Base-by-base conservation (phyloP, 64 coral and sea anemone genomes). In the Actinia equina region DNA sequence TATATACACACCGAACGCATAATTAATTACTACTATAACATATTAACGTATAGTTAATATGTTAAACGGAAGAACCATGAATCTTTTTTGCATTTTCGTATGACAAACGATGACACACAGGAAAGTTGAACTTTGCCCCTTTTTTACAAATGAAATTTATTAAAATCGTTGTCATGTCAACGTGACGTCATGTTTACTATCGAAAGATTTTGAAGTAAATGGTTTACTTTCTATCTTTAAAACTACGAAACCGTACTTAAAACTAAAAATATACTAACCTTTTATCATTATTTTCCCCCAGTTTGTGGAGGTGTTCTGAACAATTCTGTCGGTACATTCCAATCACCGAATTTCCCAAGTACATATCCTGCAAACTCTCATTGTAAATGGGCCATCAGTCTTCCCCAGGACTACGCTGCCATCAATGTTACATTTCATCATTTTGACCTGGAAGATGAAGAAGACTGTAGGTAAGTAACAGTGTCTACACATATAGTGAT, bases 341-440 rank as follows among this genome's bases (percentile, higher is more conserved):
- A 51, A 16, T 93, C 94, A 88, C 94, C 94, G 7, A 92, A 83
- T 61, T 96, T 82, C 71, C 94, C 94, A 9, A 69, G n/a, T 54
- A 86, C 77, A 20, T 96, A 96, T 65, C 94, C 94, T 80, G 80
- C 91, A 14, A 96, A 93, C 86, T 86, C 88, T 42, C 74, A 80
- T 57, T 96, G 94, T 57, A 82, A 77, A 82, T 96, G 94, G 94
- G 45, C 74, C 25, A 96, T 96, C 71, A 44, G 78, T 26, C 19
- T 92, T 44, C 87, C 94, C 18, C 43, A 58, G 18, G 64, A 77
- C 22, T 96, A 90, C 77, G 52, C 76, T 16, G 88, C 61, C 61
- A 93, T 96, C 49, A 67, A 76, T 53, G 56, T 96, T 59, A 93
- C 85, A 11, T 30, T 96, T 2, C 77, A 90, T 25, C 43, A 62